Conservation (phyloP, 2,888 invertebrate species). For the Hypena proboscidalis region DNA sequence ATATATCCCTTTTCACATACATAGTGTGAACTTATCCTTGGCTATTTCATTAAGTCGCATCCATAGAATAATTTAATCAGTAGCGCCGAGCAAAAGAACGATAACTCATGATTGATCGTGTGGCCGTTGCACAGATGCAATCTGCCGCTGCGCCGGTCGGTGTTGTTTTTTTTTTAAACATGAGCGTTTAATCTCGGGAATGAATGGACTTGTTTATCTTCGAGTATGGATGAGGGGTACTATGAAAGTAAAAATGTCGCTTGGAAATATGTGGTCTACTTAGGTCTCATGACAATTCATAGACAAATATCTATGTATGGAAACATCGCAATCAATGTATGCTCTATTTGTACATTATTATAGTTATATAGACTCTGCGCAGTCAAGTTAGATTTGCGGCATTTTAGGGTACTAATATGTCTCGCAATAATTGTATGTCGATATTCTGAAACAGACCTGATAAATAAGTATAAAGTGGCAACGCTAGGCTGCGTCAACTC, state of each 20-base stretch:
- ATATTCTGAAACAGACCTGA: too few relatives aligned
- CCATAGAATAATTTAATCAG: slow-evolving; percentile 81
- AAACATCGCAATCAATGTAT: too few relatives aligned
- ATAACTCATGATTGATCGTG: slow-evolving; percentile 82
- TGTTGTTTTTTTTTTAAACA: slow-evolving; percentile 49
- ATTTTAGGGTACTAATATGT: too few relatives aligned
- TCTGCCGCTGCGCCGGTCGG: slow-evolving; percentile 48
- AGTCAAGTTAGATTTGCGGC: too few relatives aligned
- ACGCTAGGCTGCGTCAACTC: too few relatives aligned
- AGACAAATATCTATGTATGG: too few relatives aligned
- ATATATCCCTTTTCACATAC: not conserved
- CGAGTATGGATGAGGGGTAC: slow-evolving; percentile 33
- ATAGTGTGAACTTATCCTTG: slow-evolving; percentile 51
- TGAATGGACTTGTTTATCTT: slow-evolving; percentile 47
- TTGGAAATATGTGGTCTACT: not conserved
- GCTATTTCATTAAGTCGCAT: slow-evolving; percentile 78
- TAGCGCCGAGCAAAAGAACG: slow-evolving; percentile 76
- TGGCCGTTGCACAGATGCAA: slow-evolving; percentile 60
- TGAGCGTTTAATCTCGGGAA: slow-evolving; percentile 45
- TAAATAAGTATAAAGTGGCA: too few relatives aligned
- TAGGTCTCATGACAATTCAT: too few relatives aligned
- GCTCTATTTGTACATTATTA: too few relatives aligned
- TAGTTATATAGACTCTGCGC: not conserved
- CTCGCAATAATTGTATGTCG: too few relatives aligned
- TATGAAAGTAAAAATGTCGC: slow-evolving; percentile 2